Conservation (phyloP, 2,888 invertebrate genomes). For the Lithophane leautieri region DNA sequence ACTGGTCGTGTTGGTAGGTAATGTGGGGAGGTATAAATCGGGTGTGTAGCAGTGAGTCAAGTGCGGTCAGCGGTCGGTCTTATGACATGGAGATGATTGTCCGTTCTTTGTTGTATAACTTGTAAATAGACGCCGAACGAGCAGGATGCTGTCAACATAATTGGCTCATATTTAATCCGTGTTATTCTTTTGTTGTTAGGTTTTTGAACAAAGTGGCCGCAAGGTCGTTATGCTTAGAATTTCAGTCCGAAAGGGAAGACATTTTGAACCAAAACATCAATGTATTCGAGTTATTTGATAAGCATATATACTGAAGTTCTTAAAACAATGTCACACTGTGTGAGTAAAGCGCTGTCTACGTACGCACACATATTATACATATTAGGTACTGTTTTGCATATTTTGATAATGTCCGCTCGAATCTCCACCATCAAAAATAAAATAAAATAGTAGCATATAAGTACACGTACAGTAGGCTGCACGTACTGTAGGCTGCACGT, state of each 20-base stretch:
- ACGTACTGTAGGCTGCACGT: no score
- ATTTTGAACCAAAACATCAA: background rate
- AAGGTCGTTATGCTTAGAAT: background rate
- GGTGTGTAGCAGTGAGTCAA: slow-evolving; percentile 65
- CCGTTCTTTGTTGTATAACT: slow-evolving; percentile 65
- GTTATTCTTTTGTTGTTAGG: slow-evolving; percentile 39
- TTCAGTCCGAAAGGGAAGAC: background rate
- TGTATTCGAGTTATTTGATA: background rate
- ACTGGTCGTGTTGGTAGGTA: slow-evolving; percentile 38
- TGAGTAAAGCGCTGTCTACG: background rate
- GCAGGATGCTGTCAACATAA: slow-evolving; percentile 44
- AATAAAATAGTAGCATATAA: no score
- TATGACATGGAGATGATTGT: slow-evolving; percentile 67
- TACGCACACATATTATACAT: no score
- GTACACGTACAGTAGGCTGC: no score
- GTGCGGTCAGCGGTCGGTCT: slow-evolving; percentile 68
- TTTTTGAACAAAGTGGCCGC: slow-evolving; percentile 21
- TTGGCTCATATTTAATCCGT: slow-evolving; percentile 53
- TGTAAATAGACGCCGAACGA: slow-evolving; percentile 59
- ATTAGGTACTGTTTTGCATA: background rate
- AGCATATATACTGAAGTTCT: background rate
- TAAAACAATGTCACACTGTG: background rate
- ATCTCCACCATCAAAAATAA: background rate
- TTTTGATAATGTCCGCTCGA: background rate
- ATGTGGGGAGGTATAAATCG: slow-evolving; percentile 64